phyloP scores from a whole-genome alignment of 2,113 vertebrate genomes.

The Semnornis frantzii region DNA sequence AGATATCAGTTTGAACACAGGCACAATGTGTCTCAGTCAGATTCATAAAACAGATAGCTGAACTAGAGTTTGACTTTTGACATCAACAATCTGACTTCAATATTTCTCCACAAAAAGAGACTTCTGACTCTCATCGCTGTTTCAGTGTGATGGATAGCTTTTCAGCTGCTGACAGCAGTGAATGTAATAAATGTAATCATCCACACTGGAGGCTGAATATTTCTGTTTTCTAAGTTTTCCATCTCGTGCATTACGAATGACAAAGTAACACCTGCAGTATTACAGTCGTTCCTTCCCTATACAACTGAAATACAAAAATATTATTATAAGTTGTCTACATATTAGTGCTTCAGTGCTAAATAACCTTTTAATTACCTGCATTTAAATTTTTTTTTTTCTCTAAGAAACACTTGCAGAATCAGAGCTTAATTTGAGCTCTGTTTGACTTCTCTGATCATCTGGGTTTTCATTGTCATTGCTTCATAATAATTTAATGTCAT shows the following conservation, averaged over 20 bases:
- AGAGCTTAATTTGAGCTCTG: conserved; percentile 79
- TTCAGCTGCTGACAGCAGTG: conserved; percentile 78
- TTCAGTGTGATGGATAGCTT: conserved; percentile 80
- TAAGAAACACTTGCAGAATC: conserved; percentile 72
- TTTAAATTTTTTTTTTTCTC: conserved; percentile 65
- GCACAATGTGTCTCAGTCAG: conserved; percentile 83
- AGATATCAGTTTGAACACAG: conserved; percentile 81
- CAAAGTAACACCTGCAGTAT: conserved; percentile 76
- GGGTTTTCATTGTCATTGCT: conserved; percentile 78
- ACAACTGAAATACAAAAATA: conserved; percentile 75
- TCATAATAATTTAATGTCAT: conserved; percentile 83
- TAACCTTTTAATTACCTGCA: conserved; percentile 79
- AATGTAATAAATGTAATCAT: conserved; percentile 78
- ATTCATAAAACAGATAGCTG: conserved; percentile 84
- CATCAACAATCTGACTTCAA: conserved; percentile 87
- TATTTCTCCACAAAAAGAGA: conserved; percentile 80
- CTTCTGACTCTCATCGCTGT: conserved; percentile 76
- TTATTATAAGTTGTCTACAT: conserved; percentile 76
- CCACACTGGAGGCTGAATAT: conserved; percentile 68
- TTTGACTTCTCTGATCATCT: conserved; percentile 83
- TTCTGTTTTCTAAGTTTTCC: conserved; percentile 72
- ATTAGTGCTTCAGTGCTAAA: conserved; percentile 73
- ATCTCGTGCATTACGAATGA: conserved; percentile 70
- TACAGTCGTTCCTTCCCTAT: conserved; percentile 55
- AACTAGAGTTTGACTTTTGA: conserved; percentile 84